Evolutionary conservation across 2,888 invertebrate genomes (phyloP), one percentile per base, ranked within the genome.

Genomic region (Lobophora halterata): DNA sequence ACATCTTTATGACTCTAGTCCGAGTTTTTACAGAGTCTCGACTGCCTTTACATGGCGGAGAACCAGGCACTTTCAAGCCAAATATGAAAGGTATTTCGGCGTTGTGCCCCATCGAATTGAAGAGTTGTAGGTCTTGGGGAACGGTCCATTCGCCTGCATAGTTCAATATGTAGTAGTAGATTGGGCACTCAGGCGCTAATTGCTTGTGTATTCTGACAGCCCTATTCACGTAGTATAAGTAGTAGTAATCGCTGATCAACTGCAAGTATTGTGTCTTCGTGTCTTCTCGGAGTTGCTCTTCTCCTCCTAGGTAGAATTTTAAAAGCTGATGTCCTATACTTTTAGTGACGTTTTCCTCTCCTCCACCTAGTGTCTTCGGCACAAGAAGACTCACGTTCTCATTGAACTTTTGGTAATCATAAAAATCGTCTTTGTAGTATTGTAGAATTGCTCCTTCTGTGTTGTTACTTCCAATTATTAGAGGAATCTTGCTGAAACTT

Each of bases 391-490:
- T 53, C 4, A 68, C 52, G 51, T 83, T 68, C 28, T 75, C 61
- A 45, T 81, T 81, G 20, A 58, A 74, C 34, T 71, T 78, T 43
- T 81, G 70, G 41, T 66, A 78, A 46, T 76, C 60, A 45, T 77
- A 76, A 49, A 71, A 74, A 20, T 76, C 65, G 29, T 58, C 46
- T 20, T 61, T 64, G 1, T 71, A 34, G 28, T 61, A 71, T 42
- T 79, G 63, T 13, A 81, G 48, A 19, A 79, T 42, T 6, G 69
- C 61, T 1, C 61, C 79, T 61, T 86, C 86, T 35, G 71, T 69
- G 34, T 81, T 79, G 48, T 78, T 80, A 48, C 76, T 74, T 7
- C 88, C 88, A 25, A 85, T 82, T 26, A 88, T 78, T 33, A 87
- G 49, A 1, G 88, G 88, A 0, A 88, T 82, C 61, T 79, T 83